Base-by-base conservation (phyloP, 2,797 vertebrate species). In the Ctenopoma kingsleyae region DNA sequence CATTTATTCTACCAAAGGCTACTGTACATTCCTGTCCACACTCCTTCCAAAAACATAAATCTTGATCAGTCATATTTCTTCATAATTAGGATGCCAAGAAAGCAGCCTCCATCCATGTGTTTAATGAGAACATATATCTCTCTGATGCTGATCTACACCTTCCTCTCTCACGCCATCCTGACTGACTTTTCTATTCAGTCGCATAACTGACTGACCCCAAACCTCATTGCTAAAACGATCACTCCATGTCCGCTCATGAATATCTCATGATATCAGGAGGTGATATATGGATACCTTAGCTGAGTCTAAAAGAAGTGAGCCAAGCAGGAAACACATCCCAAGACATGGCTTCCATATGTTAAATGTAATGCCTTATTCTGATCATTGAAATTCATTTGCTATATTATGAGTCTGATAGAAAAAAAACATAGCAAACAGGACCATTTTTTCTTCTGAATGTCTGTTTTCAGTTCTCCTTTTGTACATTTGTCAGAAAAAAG, bases 241-340 rank as follows among this genome's bases (percentile, higher is more conserved):
- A 57, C 13, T 41, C n/a, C 35, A 7, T 23, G 54, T 47, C 43
- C 56, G 62, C 22, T 81, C 47, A 54, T 65, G 58, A 65, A 74
- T 70, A 66, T 65, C 50, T 72, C 63, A 74, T 59, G 47, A 23
- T 69, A 27, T 71, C 3, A 5, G 5, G 16, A 20, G 25, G 35
- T 67, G 64, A 52, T 22, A 15, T 67, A 22, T 49, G 10, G 8
- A 43, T 38, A 40, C 16, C 17, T 7, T 5, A 2, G 4, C 44
- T 58, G 49, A 59, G 7, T 22, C 8, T 2, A 47, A 58, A 53
- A 54, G 55, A 46, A 19, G 7, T 61, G 1, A 16, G 23, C 17
- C n/a, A 17, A 9, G 35, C 1, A 38, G 30, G n/a, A 43, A 55
- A n/a, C 22, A 41, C 30, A 3, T 55, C 15, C 5, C 6, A 35